phyloP scores from a whole-genome alignment of 2,797 vertebrate genomes.

The Eulemur rubriventer region DNA sequence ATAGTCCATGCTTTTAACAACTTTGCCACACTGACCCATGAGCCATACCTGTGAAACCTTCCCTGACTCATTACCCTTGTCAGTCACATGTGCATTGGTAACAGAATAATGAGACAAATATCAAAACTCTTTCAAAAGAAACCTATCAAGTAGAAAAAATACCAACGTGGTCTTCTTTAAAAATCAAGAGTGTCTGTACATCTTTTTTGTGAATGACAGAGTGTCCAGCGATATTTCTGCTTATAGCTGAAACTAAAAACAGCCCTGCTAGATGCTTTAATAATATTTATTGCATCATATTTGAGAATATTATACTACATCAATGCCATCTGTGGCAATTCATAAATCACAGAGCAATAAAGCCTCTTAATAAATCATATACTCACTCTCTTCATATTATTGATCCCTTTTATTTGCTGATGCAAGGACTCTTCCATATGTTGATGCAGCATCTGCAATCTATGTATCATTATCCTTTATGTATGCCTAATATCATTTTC shows the following conservation, averaged over 20 bases:
- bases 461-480: constrained; percentile 60
- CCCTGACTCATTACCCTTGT: not conserved
- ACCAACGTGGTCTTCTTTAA: not conserved
- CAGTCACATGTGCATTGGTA: not conserved
- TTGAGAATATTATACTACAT: constrained; percentile 53
- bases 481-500: constrained; percentile 39
- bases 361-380: constrained; percentile 57
- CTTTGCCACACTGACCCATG: not conserved
- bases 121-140: not conserved
- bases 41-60: not conserved
- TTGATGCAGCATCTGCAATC: constrained; percentile 56
- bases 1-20: not conserved
- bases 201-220: not conserved
- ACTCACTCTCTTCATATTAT: constrained; percentile 57
- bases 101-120: not conserved
- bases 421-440: constrained; percentile 66
- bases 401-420: constrained; percentile 74
- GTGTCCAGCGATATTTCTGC: not conserved
- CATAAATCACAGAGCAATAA: constrained; percentile 70
- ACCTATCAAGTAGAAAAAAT: not conserved
- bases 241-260: constrained; percentile 31
- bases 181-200: not conserved
- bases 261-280: constrained; percentile 51
- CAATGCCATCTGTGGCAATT: constrained; percentile 54
- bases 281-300: constrained; percentile 62